A percentile compares a stretch with the other conserved stretches of the same genome.
These are phyloP conservation scores for Agonopterix heracliana DNA, from an alignment of 2,888 invertebrate species.

Conservation along the genomic window DNA sequence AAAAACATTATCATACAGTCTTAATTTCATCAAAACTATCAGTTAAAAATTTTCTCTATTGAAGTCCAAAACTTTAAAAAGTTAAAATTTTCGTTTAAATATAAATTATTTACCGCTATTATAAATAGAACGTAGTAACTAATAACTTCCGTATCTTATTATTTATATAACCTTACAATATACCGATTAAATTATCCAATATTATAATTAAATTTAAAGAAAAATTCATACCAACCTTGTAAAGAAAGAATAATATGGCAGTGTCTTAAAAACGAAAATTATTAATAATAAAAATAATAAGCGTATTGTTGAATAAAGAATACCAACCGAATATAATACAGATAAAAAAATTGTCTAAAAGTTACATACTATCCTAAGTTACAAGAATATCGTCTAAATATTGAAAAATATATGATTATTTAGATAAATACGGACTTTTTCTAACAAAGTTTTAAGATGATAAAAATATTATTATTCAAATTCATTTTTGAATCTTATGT, in stretches of 20 bases:
- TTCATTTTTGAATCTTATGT: neutral
- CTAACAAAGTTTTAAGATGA: neutral
- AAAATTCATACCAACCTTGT: slow-evolving; percentile 11
- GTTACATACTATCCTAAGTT: slow-evolving; percentile 11
- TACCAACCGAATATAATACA: slow-evolving; percentile 8
- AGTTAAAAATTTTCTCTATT: slow-evolving; percentile 17
- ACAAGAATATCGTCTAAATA: slow-evolving; percentile 17
- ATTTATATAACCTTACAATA: neutral
- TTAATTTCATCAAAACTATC: slow-evolving; percentile 46
- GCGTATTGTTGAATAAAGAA: slow-evolving; percentile 41
- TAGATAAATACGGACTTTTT: neutral
- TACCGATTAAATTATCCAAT: neutral
- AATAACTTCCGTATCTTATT: slow-evolving; percentile 18
- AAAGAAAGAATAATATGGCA: slow-evolving; percentile 49
- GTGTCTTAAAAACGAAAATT: slow-evolving; percentile 43
- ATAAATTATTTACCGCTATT: slow-evolving; percentile 27
- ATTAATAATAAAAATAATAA: slow-evolving; percentile 56
- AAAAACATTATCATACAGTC: slow-evolving; percentile 48
- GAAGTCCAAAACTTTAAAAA: slow-evolving; percentile 19
- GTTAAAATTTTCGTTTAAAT: slow-evolving; percentile 20
- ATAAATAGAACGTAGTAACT: slow-evolving; percentile 23
- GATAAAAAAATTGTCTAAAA: slow-evolving; percentile 8
- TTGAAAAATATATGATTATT: slow-evolving; percentile 17
- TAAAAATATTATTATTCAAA: neutral
- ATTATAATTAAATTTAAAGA: neutral